phyloP scores from a whole-genome alignment of 2,113 vertebrate species.

The Silurus meridionalis region DNA sequence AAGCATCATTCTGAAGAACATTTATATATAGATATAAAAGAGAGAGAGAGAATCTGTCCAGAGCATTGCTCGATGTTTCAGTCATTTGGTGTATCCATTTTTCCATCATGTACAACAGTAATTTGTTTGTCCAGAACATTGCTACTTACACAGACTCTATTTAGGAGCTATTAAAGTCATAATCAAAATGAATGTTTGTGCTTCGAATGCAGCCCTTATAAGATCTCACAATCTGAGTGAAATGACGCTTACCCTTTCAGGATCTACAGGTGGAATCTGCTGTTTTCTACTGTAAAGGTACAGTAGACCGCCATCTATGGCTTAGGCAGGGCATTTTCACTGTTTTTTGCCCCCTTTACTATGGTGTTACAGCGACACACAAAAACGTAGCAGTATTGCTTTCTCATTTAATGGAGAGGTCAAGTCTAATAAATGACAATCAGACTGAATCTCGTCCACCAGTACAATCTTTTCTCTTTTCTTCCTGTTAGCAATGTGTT shows the following conservation, averaged over 20 bases:
- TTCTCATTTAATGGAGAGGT: not conserved
- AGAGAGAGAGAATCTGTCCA: not conserved
- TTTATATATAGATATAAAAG: not conserved
- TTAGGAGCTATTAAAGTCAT: not conserved
- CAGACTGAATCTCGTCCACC: not conserved
- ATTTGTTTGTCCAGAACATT: not conserved
- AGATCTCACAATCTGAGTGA: not conserved
- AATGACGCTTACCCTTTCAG: not conserved
- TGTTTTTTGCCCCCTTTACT: not conserved
- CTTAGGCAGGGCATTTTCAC: not conserved
- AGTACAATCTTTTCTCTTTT: not conserved
- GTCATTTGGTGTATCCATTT: not conserved
- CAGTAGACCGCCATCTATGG: not conserved
- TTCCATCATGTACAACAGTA: not conserved
- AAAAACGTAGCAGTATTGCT: not conserved
- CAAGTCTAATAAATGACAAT: not conserved
- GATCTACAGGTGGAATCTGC: not conserved
- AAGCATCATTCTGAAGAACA: not conserved
- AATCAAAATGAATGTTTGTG: not conserved
- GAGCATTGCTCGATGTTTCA: not conserved
- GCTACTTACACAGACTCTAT: not conserved
- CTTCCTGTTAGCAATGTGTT: not conserved
- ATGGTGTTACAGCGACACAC: not conserved
- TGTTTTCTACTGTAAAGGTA: not conserved
- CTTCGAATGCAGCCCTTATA: not conserved